phyloP scores from a whole-genome alignment of 2,797 vertebrate genomes.

The Coregonus ussuriensis region DNA sequence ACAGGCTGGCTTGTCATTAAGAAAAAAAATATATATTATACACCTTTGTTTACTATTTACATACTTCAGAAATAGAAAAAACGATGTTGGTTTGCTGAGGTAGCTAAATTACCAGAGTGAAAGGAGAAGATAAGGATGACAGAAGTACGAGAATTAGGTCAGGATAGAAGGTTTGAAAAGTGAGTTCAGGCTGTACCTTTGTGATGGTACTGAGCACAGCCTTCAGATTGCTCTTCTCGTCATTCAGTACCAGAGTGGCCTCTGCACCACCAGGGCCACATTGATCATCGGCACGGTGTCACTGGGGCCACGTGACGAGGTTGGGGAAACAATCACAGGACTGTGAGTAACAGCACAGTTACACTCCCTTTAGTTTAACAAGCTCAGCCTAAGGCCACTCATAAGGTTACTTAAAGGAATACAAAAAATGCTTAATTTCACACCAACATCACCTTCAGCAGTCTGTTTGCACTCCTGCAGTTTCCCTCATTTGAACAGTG shows the following conservation, averaged over 20 bases:
- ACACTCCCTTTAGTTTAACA: too few relatives aligned
- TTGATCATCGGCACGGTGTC: constrained; percentile 99
- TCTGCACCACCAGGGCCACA: constrained; percentile 95
- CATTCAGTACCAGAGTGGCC: constrained; percentile 95
- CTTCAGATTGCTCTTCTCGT: constrained; percentile 98
- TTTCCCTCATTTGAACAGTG: constrained; percentile 97
- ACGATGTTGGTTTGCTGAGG: constrained; percentile 55
- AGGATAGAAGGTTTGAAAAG: neutral
- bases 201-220: constrained; percentile 97
- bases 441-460: constrained; percentile 83
- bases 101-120: constrained; percentile 93
- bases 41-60: too few relatives aligned
- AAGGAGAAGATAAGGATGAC: neutral
- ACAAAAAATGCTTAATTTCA: neutral
- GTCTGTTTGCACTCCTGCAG: constrained; percentile 98
- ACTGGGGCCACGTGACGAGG: constrained; percentile 94
- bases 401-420: neutral
- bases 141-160: neutral
- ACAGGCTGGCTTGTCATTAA: too few relatives aligned
- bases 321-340: constrained; percentile 55
- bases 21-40: too few relatives aligned
- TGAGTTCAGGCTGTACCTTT: constrained; percentile 73
- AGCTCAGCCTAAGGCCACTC: neutral
- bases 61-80: too few relatives aligned
- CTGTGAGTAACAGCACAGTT: neutral